Percentiles rank a stretch among this genome's conserved stretches.
Evolutionary conservation across 2,888 invertebrate species (phyloP).

Genomic region (Tiphia femorata): DNA sequence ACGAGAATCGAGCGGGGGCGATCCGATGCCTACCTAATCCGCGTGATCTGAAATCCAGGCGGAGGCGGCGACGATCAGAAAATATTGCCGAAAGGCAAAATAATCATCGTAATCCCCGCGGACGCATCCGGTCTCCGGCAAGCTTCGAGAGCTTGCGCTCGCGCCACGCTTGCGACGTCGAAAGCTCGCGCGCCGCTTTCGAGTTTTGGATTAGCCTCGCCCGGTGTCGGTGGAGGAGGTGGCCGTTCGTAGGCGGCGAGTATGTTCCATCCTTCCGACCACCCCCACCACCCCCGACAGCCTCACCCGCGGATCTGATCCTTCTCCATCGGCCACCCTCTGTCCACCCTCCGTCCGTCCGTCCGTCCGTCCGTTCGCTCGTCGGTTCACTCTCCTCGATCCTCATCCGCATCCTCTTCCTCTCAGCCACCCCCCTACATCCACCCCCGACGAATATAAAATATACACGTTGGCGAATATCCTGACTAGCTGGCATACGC

Average conservation of each 20-base stretch:
- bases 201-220: conserved; percentile 38
- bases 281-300: too few species aligned
- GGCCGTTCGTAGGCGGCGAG: neutral
- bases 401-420: too few species aligned
- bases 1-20: too few species aligned
- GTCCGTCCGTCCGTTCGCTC: too few species aligned
- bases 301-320: too few species aligned
- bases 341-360: conserved; percentile 1
- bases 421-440: neutral
- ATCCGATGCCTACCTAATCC: too few species aligned
- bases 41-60: too few species aligned
- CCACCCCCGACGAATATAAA: conserved; percentile 41
- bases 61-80: neutral
- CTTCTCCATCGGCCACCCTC: neutral
- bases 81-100: neutral
- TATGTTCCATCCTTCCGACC: too few species aligned
- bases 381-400: neutral
- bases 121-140: neutral
- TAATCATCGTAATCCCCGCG: neutral
- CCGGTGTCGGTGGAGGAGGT: conserved; percentile 27
- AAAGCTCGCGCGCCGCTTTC: conserved; percentile 3
- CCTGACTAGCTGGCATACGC: conserved; percentile 32
- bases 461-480: conserved; percentile 47
- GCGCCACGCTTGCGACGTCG: neutral
- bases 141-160: neutral